phyloP scores from a whole-genome alignment of 2,797 vertebrate species.

The Chiroxiphia lanceolata region DNA sequence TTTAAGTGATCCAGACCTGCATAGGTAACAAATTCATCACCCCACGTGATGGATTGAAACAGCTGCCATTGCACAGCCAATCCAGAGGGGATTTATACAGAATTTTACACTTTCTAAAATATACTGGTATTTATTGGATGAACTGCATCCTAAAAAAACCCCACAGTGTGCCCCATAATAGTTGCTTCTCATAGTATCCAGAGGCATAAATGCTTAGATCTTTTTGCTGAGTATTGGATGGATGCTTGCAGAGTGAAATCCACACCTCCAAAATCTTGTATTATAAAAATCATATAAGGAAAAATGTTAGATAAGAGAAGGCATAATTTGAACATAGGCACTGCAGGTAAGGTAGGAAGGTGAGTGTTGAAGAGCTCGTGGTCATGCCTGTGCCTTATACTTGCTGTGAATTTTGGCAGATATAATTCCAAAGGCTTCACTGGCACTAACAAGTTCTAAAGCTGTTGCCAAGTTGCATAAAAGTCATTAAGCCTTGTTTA shows the following conservation, averaged over 20 bases:
- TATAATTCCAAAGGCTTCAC: background rate
- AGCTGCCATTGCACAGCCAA: background rate
- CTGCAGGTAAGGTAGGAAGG: background rate
- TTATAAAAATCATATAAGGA: background rate
- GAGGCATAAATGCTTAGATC: background rate
- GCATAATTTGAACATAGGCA: background rate
- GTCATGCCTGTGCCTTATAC: background rate
- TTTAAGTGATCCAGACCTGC: background rate
- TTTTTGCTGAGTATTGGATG: background rate
- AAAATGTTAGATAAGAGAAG: background rate
- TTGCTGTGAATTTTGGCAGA: background rate
- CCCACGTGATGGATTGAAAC: background rate
- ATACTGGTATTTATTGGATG: background rate
- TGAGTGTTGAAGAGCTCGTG: background rate
- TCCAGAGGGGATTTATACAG: background rate
- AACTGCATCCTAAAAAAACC: background rate
- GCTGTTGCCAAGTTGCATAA: background rate
- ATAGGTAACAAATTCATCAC: background rate
- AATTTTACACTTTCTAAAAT: background rate
- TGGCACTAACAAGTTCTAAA: background rate
- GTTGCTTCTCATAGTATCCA: background rate
- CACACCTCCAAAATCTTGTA: background rate
- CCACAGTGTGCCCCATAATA: background rate
- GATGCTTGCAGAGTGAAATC: background rate
- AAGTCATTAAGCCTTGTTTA: constrained; percentile 27